A percentile compares a stretch with the other conserved stretches of the same genome.
phyloP scores from a whole-genome alignment of 1,140 invertebrate genomes.

The Rhynchophorus ferrugineus region DNA sequence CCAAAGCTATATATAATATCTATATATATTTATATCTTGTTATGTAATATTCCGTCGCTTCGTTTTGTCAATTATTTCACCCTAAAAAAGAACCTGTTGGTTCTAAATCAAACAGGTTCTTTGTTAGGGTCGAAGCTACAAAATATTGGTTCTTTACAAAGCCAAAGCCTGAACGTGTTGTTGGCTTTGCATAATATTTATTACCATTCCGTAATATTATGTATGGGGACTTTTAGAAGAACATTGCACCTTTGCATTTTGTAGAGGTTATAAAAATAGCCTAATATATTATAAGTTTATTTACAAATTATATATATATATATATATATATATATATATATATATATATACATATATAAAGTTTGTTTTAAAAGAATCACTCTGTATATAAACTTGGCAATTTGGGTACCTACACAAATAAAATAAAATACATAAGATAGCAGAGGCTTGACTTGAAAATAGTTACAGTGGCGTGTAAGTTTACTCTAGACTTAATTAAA shows the following conservation, averaged over 20 bases:
- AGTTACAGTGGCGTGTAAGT: slow-evolving; percentile 6
- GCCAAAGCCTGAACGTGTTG: background rate
- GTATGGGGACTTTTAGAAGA: no score
- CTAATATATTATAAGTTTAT: no score
- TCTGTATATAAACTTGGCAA: slow-evolving; percentile 16
- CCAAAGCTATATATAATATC: no score
- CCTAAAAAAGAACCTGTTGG: slow-evolving; percentile 8
- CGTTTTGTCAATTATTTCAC: slow-evolving; percentile 2
- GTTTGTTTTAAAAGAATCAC: slow-evolving; percentile 15
- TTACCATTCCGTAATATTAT: no score
- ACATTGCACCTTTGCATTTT: no score
- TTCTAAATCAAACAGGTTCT: slow-evolving; percentile 13
- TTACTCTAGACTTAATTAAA: no score
- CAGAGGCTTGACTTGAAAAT: slow-evolving; percentile 7
- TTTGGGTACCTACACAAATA: slow-evolving; percentile 19
- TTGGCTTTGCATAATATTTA: no score
- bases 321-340: no score
- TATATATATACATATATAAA: no score
- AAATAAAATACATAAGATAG: slow-evolving; percentile 15
- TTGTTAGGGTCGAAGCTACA: background rate
- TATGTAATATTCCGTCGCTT: slow-evolving; percentile 6
- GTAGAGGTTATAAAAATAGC: no score
- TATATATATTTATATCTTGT: no score
- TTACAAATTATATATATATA: no score
- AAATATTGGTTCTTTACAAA: background rate